A percentile compares a stretch with the other conserved stretches of the same genome.
Conservation (phyloP, 2,797 vertebrate species). For the Hephaestus fuliginosus region DNA sequence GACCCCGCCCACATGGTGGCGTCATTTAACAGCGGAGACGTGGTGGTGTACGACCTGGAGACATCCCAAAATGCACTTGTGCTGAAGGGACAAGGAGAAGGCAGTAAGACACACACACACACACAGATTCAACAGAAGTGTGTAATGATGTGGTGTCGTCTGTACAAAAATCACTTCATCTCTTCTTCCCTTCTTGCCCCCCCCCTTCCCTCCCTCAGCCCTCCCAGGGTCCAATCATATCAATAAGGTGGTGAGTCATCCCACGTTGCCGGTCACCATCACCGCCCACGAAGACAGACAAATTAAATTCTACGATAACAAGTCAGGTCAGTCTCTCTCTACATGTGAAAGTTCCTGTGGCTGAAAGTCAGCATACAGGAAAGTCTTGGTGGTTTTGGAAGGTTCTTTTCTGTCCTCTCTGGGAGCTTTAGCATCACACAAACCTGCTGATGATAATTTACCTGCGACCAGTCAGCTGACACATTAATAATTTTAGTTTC, state of each 20-base stretch:
- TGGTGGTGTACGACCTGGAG: slow-evolving; percentile 96
- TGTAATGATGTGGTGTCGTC: neutral
- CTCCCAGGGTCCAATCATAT: slow-evolving; percentile 91
- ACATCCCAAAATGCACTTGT: slow-evolving; percentile 93
- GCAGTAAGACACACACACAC: slow-evolving; percentile 83
- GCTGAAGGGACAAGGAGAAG: slow-evolving; percentile 91
- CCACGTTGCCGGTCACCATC: slow-evolving; percentile 97
- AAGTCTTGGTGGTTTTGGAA: no score
- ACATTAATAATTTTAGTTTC: no score
- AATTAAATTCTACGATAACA: slow-evolving; percentile 99
- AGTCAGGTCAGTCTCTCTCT: slow-evolving; percentile 90
- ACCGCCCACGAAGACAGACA: slow-evolving; percentile 97
- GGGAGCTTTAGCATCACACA: no score
- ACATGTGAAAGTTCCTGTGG: no score
- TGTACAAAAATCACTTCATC: neutral
- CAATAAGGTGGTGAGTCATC: slow-evolving; percentile 97
- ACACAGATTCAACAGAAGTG: neutral
- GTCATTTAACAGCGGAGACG: slow-evolving; percentile 92
- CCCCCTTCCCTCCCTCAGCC: slow-evolving; percentile 73
- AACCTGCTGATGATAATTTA: no score
- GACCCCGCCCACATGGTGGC: slow-evolving; percentile 97
- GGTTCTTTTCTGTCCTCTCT: no score
- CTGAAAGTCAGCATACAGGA: no score
- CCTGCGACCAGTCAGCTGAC: no score
- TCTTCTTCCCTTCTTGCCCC: no score